Conservation (phyloP, 2,113 vertebrate genomes). For the Phainopepla nitens region DNA sequence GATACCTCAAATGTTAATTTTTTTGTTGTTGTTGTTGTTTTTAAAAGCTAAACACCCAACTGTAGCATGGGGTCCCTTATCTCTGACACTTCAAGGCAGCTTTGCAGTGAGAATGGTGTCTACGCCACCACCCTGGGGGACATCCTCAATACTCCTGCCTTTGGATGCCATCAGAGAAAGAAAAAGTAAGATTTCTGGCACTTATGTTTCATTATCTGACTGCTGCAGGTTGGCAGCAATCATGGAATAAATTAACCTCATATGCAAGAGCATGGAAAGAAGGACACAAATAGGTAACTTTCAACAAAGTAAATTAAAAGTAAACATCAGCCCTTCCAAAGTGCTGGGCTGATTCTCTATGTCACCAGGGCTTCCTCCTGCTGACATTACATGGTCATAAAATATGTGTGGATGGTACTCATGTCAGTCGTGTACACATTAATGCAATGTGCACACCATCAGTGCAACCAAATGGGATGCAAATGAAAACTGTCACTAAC, state of each 20-base stretch:
- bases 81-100: neutral
- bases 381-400: neutral
- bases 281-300: slow-evolving; percentile 59
- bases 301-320: slow-evolving; percentile 58
- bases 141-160: neutral
- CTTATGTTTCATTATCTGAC: slow-evolving; percentile 65
- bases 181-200: slow-evolving; percentile 36
- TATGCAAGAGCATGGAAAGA: slow-evolving; percentile 66
- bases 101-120: neutral
- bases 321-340: slow-evolving; percentile 34
- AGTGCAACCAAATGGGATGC: neutral
- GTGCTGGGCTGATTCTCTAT: neutral
- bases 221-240: slow-evolving; percentile 65
- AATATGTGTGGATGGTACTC: neutral
- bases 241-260: slow-evolving; percentile 66
- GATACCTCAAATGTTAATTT: neutral
- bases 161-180: slow-evolving; percentile 38
- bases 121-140: neutral
- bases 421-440: neutral
- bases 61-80: neutral
- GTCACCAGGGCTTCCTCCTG: neutral
- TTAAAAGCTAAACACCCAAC: neutral
- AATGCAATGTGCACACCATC: neutral
- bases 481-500: neutral
- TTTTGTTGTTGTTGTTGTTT: neutral